phyloP scores from a whole-genome alignment of 2,113 vertebrate genomes.

The Hemicordylus capensis region DNA sequence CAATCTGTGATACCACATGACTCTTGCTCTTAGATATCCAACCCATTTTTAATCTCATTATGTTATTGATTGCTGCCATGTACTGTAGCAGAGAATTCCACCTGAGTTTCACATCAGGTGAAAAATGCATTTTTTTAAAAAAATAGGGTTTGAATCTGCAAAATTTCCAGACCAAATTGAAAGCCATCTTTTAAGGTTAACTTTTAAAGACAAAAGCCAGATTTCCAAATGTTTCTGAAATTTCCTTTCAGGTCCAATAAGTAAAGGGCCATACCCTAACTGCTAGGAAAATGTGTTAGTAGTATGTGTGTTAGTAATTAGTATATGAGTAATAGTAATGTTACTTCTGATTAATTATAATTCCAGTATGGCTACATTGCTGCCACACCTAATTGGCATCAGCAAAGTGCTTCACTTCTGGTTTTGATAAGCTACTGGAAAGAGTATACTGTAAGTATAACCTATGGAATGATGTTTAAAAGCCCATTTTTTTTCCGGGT shows the following conservation, averaged over 20 bases:
- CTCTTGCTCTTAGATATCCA: not conserved
- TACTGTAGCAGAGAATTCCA: not conserved
- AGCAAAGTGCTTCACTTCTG: not conserved
- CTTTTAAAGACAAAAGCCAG: not conserved
- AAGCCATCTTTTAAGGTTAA: no score
- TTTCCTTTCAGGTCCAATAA: not conserved
- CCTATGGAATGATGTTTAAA: not conserved
- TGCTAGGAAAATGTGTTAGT: not conserved
- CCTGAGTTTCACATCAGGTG: no score
- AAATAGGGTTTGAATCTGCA: not conserved
- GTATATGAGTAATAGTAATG: no score
- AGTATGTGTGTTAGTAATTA: no score
- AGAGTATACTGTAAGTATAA: no score
- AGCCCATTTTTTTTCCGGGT: no score
- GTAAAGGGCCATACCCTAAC: not conserved
- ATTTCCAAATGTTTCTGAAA: not conserved
- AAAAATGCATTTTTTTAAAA: not conserved
- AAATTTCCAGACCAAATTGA: not conserved
- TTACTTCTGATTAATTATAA: not conserved
- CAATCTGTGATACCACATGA: no score
- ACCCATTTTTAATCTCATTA: not conserved
- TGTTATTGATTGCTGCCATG: not conserved
- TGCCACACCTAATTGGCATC: not conserved
- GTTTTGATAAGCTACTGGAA: not conserved
- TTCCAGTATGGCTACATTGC: not conserved